Base-by-base conservation (phyloP, 1,140 invertebrate genomes). In the Scaptomyza graminum region DNA sequence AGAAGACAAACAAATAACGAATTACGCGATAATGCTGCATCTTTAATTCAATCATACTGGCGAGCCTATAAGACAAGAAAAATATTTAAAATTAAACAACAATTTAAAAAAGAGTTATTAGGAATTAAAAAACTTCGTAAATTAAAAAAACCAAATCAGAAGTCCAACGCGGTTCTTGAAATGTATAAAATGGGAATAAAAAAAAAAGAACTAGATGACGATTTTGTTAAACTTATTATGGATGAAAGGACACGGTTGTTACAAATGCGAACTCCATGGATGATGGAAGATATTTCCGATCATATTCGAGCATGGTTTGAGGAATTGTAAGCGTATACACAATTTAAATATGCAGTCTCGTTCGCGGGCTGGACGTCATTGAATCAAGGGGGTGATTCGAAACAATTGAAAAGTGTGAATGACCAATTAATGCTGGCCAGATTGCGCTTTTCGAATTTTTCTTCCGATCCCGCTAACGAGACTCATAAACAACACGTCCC, bases 261-360 rank as follows among this genome's bases (percentile, higher is more conserved):
- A 44, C 92, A 92, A 85, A 87, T 94, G 2, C 91, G 93, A 55
- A 93, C 93, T 54, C 93, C 94, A 1, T 92, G 93, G 59, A 90
- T 95, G 43, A 93, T 95, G 92, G 95, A 96, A 76, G 95, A 95
- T 77, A 95, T 95, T 65, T 93, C 93, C 1, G 94, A 94, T 57
- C 95, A 96, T 90, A 94, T 96, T 67, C 93, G 94, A 52, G 93
- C 93, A 51, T 96, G 95, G 95, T 94, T 95, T 71, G 65, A 89
- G 7, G 78, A 93, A 60, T 95, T 95, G 94, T 93, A 92, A 71
- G 78, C 81, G n/a, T 0, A 46, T 2, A 13, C 3, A n/a, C 5
- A 28, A 55, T 15, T 2, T 55, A 7, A 13, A 46, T 39, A 41
- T 41, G 5, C 1, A 1, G 7, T 31, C 5, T 31, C 28, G 6